phyloP scores from a whole-genome alignment of 2,888 invertebrate species.

The Alentia gelatinosa region DNA sequence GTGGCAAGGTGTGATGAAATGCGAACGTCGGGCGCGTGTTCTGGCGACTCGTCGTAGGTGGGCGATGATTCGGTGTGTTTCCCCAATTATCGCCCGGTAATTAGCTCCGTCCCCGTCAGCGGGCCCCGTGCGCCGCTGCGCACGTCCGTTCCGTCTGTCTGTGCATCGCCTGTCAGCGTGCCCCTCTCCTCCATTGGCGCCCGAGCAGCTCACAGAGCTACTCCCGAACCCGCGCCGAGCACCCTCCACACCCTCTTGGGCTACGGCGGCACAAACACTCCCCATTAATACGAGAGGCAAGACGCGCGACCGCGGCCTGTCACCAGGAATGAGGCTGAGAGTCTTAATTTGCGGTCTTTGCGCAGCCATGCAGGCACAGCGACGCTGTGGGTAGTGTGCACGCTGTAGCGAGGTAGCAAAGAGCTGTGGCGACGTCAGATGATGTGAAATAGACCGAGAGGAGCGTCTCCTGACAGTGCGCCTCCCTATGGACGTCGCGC shows the following conservation, averaged over 20 bases:
- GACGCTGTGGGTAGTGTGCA: not conserved
- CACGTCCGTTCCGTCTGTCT: not conserved
- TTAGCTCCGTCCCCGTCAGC: not conserved
- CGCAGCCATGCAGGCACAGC: not conserved
- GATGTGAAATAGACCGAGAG: not conserved
- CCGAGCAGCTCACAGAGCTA: not conserved
- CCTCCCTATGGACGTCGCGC: not conserved
- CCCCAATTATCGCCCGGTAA: conserved; percentile 43
- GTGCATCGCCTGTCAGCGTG: not conserved
- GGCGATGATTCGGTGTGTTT: conserved; percentile 46
- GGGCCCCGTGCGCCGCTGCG: not conserved
- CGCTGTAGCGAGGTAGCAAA: not conserved
- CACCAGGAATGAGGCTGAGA: not conserved
- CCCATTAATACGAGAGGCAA: conserved; percentile 15
- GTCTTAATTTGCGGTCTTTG: not conserved
- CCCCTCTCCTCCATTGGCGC: not conserved
- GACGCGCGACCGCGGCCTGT: not conserved
- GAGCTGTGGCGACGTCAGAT: not conserved
- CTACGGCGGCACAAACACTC: not conserved
- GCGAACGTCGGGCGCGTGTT: not conserved
- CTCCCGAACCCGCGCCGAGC: not conserved
- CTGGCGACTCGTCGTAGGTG: not conserved
- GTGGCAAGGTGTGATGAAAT: not conserved
- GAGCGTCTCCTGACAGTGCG: not conserved
- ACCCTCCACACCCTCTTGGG: not conserved